phyloP scores from a whole-genome alignment of 2,113 vertebrate species.

The Isurus oxyrinchus region DNA sequence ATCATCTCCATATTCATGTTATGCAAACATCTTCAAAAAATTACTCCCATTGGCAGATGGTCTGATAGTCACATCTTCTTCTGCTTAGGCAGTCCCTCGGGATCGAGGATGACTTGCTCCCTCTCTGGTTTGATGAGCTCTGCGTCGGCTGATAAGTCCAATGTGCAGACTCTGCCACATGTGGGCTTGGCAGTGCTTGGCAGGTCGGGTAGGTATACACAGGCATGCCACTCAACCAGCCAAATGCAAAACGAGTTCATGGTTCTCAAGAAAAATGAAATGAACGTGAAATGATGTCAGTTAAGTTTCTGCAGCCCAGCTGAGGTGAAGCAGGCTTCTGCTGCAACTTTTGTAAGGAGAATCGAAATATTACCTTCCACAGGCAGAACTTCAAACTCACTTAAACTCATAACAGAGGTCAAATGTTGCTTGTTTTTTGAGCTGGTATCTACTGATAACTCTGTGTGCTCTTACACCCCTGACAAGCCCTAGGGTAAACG shows the following conservation, averaged over 20 bases:
- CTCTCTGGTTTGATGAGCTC: too few species aligned
- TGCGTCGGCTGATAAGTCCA: too few species aligned
- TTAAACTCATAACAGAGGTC: background rate
- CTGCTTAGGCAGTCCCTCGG: too few species aligned
- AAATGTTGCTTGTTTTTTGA: background rate
- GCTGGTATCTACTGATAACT: background rate
- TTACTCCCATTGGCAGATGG: background rate
- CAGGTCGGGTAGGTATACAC: too few species aligned
- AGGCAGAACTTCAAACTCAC: background rate
- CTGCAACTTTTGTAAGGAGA: background rate
- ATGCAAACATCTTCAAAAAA: background rate
- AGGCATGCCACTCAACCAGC: background rate
- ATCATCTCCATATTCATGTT: background rate
- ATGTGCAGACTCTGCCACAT: too few species aligned
- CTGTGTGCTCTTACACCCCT: background rate
- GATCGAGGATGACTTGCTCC: too few species aligned
- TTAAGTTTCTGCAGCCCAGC: background rate
- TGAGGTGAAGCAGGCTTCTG: background rate
- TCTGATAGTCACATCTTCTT: background rate
- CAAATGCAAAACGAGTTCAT: background rate
- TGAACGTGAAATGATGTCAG: background rate
- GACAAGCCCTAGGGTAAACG: background rate
- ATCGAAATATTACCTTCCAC: background rate
- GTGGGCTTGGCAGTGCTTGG: too few species aligned
- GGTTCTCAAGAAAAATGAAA: background rate